Evolutionary conservation across 1,140 invertebrate species (phyloP).

Genomic region (Heliconius hewitsoni): DNA sequence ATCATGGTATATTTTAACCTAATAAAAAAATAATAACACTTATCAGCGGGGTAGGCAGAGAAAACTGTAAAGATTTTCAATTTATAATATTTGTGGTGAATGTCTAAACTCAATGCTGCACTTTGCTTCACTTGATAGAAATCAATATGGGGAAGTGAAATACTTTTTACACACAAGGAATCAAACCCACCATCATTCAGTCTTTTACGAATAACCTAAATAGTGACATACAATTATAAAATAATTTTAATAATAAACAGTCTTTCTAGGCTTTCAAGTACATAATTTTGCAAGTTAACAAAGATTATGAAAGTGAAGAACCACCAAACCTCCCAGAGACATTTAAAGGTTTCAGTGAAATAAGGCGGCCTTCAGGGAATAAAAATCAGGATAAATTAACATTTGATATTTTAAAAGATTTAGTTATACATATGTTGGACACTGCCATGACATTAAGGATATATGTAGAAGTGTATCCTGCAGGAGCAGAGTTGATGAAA

Average conservation of each 20-base stretch:
- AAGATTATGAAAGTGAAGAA: slow-evolving; percentile 79
- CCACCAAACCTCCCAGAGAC: slow-evolving; percentile 77
- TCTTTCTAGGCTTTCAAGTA: slow-evolving; percentile 73
- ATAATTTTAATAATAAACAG: slow-evolving; percentile 23
- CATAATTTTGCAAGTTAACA: slow-evolving; percentile 78
- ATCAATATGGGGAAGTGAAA: no score
- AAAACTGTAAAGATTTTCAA: no score
- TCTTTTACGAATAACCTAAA: no score
- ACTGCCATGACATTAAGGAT: slow-evolving; percentile 84
- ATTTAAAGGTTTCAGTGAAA: slow-evolving; percentile 75
- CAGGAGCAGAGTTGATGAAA: slow-evolving; percentile 80
- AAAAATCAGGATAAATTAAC: slow-evolving; percentile 70
- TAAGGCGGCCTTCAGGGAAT: slow-evolving; percentile 54
- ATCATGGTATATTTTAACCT: background rate
- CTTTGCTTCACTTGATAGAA: no score
- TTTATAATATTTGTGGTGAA: no score
- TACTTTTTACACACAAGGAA: no score
- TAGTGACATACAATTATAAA: background rate
- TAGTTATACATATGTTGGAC: slow-evolving; percentile 88
- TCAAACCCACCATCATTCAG: no score
- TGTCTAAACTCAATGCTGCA: no score
- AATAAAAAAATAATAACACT: no score
- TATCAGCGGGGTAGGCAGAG: no score
- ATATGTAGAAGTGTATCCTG: slow-evolving; percentile 85
- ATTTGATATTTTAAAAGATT: slow-evolving; percentile 82